Base-by-base conservation (phyloP, 2,888 invertebrate species). In the Lepeophtheirus nordmannii region DNA sequence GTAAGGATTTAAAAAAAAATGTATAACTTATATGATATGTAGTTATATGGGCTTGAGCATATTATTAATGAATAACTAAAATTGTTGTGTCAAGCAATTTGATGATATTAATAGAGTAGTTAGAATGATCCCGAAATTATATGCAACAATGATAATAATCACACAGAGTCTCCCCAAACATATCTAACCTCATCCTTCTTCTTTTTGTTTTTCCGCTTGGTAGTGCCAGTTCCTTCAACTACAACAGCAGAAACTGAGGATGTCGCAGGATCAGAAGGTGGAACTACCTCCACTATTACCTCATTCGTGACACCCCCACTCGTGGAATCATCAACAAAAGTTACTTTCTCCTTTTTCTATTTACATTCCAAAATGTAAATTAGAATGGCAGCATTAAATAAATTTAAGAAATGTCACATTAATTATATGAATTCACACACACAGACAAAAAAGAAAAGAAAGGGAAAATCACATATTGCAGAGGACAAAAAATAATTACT, bases 151-250 rank as follows among this genome's bases (percentile, higher is more conserved):
- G 53, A 7, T 53, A 20, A 53, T 8, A 53, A 17, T 17, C 53
- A 1, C 53, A 17, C 2, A 17, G 53, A 53, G n/a, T 53, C 53
- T 17, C 8, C 53, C n/a, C 1, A 30, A 30, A 2, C 2, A 5
- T 2, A 30, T 30, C 30, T 37, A 38, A 56, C 63, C 63, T 56
- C 63, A 23, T 56, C 63, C 14, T 22, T 20, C 17, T 38, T 62
- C 63, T 63, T 63, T 23, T 63, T 63, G 10, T 22, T 56, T 23
- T 63, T 63, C 1, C 53, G 22, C 38, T 63, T 63, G 53, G 56
- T 53, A 14, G 56, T 56, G 10, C 56, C 63, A 23, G 63, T 46
- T 20, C 53, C 53, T 17, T 46, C 53, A 46, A 46, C 53, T n/a
- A 46, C 53, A 46, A 57, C 62, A 9, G 56, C 62, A 37, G 62